Conservation (phyloP, 2,888 invertebrate species). For the Pogonocherus hispidulus region DNA sequence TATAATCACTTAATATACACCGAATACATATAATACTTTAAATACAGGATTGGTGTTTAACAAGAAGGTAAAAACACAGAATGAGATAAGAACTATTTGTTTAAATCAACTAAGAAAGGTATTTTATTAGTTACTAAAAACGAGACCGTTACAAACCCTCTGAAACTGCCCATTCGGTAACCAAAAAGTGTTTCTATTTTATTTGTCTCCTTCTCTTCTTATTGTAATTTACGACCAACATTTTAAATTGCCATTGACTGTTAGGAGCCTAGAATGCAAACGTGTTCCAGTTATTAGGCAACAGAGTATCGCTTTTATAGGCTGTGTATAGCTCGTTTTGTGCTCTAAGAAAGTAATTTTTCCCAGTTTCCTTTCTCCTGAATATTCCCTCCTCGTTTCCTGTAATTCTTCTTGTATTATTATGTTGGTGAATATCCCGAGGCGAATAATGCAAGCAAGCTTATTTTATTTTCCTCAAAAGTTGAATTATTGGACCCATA, state of each 20-base stretch:
- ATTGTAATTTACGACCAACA: constrained; percentile 1
- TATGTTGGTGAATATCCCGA: not conserved
- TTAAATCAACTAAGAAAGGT: too few relatives aligned
- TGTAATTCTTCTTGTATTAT: constrained; percentile 32
- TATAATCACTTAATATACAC: too few relatives aligned
- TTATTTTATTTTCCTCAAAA: not conserved
- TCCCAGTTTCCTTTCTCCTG: not conserved
- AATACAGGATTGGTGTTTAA: too few relatives aligned
- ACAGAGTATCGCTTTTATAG: constrained; percentile 27
- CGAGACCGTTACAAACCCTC: too few relatives aligned
- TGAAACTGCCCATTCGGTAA: too few relatives aligned
- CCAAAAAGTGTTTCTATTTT: too few relatives aligned
- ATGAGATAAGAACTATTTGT: too few relatives aligned
- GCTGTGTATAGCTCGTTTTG: constrained; percentile 13
- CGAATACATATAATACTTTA: too few relatives aligned
- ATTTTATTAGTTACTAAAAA: too few relatives aligned
- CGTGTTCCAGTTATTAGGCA: constrained; percentile 37
- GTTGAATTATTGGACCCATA: constrained; percentile 8
- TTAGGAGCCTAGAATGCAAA: constrained; percentile 24
- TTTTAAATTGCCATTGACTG: constrained; percentile 14
- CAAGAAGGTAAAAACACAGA: too few relatives aligned
- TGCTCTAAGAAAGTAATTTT: constrained; percentile 18
- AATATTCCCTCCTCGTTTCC: not conserved
- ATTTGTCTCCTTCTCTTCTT: not conserved
- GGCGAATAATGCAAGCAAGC: not conserved